phyloP scores from a whole-genome alignment of 2,888 invertebrate genomes.

The Diploptera punctata region DNA sequence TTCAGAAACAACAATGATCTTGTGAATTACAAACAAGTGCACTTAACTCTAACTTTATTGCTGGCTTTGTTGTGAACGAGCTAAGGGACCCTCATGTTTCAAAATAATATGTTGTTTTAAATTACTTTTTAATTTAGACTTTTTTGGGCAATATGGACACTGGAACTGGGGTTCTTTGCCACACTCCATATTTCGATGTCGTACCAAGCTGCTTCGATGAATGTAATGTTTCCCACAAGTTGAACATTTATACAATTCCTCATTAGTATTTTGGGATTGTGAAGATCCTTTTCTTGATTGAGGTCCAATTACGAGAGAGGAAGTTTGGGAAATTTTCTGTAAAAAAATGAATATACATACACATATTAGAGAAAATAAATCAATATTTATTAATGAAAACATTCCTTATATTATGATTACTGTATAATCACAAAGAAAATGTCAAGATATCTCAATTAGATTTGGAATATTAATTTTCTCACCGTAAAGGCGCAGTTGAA shows the following conservation, averaged over 20 bases:
- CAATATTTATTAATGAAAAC: too few species aligned
- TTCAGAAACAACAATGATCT: too few species aligned
- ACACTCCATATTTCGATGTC: conserved; percentile 48
- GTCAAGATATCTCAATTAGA: too few species aligned
- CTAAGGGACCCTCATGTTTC: neutral
- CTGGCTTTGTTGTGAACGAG: neutral
- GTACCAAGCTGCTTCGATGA: conserved; percentile 48
- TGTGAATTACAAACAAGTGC: too few species aligned
- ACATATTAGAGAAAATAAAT: too few species aligned
- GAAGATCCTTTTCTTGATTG: neutral
- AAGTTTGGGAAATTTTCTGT: neutral
- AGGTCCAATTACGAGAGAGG: neutral
- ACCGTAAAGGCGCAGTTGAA: too few species aligned
- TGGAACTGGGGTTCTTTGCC: too few species aligned
- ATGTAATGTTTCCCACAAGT: conserved; percentile 52
- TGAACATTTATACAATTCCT: conserved; percentile 42
- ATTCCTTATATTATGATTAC: too few species aligned
- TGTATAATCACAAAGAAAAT: too few species aligned
- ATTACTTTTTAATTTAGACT: conserved; percentile 9
- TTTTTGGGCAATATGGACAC: conserved; percentile 51
- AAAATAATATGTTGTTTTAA: conserved; percentile 5
- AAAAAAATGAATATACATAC: neutral
- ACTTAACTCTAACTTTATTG: too few species aligned
- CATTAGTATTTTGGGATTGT: too few species aligned
- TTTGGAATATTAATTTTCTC: too few species aligned